Conservation (phyloP, 2,888 invertebrate genomes). For the Trichacis sp. region DNA sequence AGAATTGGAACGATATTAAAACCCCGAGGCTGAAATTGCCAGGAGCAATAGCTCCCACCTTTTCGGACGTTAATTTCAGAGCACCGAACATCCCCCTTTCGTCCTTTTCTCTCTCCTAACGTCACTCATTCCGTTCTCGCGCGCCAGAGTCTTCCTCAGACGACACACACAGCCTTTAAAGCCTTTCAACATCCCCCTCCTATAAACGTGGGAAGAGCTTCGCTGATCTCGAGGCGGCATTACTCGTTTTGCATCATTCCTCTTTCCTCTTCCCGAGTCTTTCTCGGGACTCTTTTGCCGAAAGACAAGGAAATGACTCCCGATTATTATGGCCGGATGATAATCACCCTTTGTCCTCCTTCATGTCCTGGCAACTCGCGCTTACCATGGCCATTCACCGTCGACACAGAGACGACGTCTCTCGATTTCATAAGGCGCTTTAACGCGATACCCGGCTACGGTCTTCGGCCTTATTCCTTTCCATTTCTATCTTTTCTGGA, state of each 20-base stretch:
- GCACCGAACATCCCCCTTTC: neutral
- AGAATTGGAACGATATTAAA: too few species aligned
- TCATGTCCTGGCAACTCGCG: constrained; percentile 6
- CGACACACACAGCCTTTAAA: constrained; percentile 1
- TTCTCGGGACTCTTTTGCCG: constrained; percentile 34
- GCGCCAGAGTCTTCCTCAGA: neutral
- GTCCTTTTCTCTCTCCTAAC: neutral
- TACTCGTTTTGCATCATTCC: constrained; percentile 24
- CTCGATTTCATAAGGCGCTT: constrained; percentile 58
- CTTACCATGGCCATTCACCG: constrained; percentile 9
- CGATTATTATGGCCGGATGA: constrained; percentile 42
- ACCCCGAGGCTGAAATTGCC: too few species aligned
- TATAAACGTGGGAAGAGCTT: constrained; percentile 18
- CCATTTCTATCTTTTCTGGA: constrained; percentile 26
- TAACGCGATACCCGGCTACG: constrained; percentile 45
- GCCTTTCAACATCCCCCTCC: neutral
- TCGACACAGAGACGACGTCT: constrained; percentile 39
- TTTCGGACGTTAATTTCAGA: neutral
- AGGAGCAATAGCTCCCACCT: too few species aligned
- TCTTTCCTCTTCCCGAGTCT: constrained; percentile 32
- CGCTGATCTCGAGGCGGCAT: constrained; percentile 42
- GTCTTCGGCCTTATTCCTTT: constrained; percentile 28
- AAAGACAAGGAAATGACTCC: constrained; percentile 43
- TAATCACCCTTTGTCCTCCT: constrained; percentile 27
- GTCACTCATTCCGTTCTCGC: neutral